Evolutionary conservation across 2,797 vertebrate species (phyloP).

Genomic region (Cheirogaleus major): DNA sequence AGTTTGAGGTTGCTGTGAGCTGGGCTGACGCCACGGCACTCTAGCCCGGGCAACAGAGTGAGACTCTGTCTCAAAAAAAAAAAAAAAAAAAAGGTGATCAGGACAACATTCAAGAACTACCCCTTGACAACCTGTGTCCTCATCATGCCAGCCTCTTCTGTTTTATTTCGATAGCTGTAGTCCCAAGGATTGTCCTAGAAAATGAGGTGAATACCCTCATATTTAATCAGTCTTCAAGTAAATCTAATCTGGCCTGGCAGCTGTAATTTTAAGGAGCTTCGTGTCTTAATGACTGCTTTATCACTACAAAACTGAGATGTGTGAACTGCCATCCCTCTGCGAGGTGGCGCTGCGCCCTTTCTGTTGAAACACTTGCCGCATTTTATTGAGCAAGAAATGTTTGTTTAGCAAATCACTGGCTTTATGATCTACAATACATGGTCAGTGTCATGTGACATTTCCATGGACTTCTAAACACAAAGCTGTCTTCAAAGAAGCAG

Average conservation of each 20-base stretch:
- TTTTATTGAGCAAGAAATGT: constrained; percentile 46
- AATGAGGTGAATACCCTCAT: background rate
- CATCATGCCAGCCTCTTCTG: background rate
- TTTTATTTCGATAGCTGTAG: background rate
- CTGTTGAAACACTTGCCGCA: background rate
- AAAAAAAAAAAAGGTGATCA: background rate
- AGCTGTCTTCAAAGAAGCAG: constrained; percentile 28
- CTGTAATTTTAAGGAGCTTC: background rate
- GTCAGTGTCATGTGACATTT: background rate
- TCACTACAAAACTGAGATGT: background rate
- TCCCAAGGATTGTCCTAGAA: background rate
- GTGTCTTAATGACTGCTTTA: background rate
- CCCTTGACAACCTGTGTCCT: background rate
- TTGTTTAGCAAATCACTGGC: constrained; percentile 25
- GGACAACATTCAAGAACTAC: background rate
- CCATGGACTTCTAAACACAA: constrained; percentile 34
- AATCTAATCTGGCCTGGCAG: background rate
- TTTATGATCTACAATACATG: background rate
- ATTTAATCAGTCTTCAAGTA: constrained; percentile 36
- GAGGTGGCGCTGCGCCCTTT: background rate
- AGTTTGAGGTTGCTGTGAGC: too few relatives aligned
- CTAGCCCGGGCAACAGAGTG: too few relatives aligned
- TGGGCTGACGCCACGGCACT: too few relatives aligned
- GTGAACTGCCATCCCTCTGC: background rate
- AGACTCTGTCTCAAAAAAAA: too few relatives aligned